Evolutionary conservation across 2,888 invertebrate species (phyloP).

Genomic region (Plusia festucae): DNA sequence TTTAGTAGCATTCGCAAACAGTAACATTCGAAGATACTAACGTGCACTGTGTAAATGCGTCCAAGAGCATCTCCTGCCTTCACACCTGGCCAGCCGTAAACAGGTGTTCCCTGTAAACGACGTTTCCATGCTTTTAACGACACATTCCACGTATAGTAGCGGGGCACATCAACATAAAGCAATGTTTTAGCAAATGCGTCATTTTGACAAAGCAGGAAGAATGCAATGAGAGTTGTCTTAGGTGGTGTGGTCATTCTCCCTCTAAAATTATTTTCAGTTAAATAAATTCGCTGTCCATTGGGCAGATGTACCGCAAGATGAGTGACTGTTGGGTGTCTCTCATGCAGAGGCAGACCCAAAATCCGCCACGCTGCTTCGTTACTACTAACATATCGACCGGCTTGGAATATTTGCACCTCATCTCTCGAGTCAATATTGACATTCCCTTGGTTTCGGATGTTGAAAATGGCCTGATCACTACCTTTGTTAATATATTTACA

Average conservation of each 20-base stretch:
- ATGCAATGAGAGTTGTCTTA: constrained; percentile 61
- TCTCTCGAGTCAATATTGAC: constrained; percentile 36
- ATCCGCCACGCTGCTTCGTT: constrained; percentile 59
- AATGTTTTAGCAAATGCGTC: constrained; percentile 69
- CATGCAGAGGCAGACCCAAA: constrained; percentile 39
- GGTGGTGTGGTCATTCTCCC: constrained; percentile 52
- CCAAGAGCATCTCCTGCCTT: constrained; percentile 51
- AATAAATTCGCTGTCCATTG: constrained; percentile 64
- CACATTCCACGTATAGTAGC: constrained; percentile 11
- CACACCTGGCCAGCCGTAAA: constrained; percentile 47
- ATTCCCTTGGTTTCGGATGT: constrained; percentile 26
- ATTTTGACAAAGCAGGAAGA: constrained; percentile 66
- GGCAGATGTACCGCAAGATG: constrained; percentile 57
- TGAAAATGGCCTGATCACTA: constrained; percentile 48
- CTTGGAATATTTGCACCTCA: constrained; percentile 60
- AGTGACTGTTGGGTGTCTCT: constrained; percentile 54
- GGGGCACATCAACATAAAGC: constrained; percentile 48
- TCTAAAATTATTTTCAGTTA: constrained; percentile 61
- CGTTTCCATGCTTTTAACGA: constrained; percentile 47
- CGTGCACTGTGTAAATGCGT: constrained; percentile 56
- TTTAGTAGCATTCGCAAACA: constrained; percentile 54
- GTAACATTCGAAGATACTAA: constrained; percentile 52
- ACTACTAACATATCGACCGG: constrained; percentile 60
- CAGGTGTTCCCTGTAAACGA: constrained; percentile 53
- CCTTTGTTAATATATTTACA: constrained; percentile 45